phyloP scores from a whole-genome alignment of 2,113 vertebrate species.

The Oryzias melastigma region DNA sequence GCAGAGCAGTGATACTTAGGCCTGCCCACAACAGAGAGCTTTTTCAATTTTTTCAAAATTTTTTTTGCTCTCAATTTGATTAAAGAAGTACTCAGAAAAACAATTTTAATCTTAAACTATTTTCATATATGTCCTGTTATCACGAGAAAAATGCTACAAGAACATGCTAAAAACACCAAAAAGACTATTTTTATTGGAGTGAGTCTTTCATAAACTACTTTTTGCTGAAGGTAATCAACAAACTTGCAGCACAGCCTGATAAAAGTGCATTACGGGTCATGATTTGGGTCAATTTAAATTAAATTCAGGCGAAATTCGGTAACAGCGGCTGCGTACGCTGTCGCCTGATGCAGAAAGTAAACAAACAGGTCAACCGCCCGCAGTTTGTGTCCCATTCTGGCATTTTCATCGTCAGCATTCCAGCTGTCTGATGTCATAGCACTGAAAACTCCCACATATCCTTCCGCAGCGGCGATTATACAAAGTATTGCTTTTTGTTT shows the following conservation, averaged over 20 bases:
- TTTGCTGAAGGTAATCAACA: not conserved
- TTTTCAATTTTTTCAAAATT: too few species aligned
- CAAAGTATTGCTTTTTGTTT: not conserved
- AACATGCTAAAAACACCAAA: too few species aligned
- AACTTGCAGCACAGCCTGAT: too few species aligned
- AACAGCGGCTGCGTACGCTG: constrained; percentile 18
- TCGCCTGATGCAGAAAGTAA: constrained; percentile 42
- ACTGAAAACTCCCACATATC: constrained; percentile 61
- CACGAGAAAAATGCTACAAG: too few species aligned
- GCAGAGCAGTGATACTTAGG: too few species aligned
- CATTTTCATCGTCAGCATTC: constrained; percentile 87
- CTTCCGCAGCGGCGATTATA: constrained; percentile 61
- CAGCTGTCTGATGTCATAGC: constrained; percentile 90
- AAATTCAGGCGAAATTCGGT: not conserved
- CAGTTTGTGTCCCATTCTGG: constrained; percentile 71
- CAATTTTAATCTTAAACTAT: too few species aligned
- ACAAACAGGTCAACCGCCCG: constrained; percentile 46
- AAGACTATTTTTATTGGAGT: too few species aligned
- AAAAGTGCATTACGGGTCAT: not conserved
- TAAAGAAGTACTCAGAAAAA: too few species aligned
- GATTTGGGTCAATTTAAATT: constrained; percentile 6
- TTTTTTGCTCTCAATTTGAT: too few species aligned
- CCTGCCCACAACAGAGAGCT: too few species aligned
- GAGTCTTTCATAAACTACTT: too few species aligned
- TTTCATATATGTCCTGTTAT: too few species aligned